phyloP scores from a whole-genome alignment of 1,140 invertebrate species.

The Orussus abietinus region DNA sequence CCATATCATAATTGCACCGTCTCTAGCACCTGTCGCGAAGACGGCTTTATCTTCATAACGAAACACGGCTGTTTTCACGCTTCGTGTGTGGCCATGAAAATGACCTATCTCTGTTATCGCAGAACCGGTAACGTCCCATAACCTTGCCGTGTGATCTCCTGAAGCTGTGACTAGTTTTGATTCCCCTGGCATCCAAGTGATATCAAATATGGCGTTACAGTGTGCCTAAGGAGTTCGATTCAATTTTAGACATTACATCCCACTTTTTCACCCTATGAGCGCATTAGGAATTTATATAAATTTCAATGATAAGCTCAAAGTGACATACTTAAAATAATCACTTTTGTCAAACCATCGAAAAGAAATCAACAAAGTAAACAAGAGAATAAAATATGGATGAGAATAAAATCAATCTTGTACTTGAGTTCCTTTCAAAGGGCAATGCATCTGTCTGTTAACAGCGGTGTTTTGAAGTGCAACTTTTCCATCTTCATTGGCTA shows the following conservation, averaged over 20 bases:
- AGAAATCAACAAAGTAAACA: not conserved
- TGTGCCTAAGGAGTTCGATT: constrained; percentile 60
- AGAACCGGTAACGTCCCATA: constrained; percentile 65
- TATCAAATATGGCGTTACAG: constrained; percentile 83
- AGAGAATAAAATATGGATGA: not conserved
- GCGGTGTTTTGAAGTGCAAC: constrained; percentile 62
- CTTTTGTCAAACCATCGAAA: not conserved
- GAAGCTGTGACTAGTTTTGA: constrained; percentile 77
- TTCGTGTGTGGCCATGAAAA: constrained; percentile 72
- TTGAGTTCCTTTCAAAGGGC: constrained; percentile 27
- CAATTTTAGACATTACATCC: constrained; percentile 1
- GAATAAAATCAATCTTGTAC: constrained; percentile 17
- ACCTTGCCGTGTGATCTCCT: constrained; percentile 73
- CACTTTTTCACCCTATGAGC: too few relatives aligned
- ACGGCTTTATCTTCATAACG: constrained; percentile 65
- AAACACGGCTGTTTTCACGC: constrained; percentile 75
- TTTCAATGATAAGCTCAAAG: too few relatives aligned
- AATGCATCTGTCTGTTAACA: constrained; percentile 19
- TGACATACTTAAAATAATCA: too few relatives aligned
- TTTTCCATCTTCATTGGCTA: constrained; percentile 82
- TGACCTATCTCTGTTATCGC: constrained; percentile 53
- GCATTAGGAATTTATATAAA: too few relatives aligned
- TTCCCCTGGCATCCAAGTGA: constrained; percentile 75
- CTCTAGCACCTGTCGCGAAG: constrained; percentile 80
- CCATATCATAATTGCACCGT: constrained; percentile 82